Evolutionary conservation across 2,888 invertebrate genomes (phyloP).

Genomic region (Craniophora ligustri): DNA sequence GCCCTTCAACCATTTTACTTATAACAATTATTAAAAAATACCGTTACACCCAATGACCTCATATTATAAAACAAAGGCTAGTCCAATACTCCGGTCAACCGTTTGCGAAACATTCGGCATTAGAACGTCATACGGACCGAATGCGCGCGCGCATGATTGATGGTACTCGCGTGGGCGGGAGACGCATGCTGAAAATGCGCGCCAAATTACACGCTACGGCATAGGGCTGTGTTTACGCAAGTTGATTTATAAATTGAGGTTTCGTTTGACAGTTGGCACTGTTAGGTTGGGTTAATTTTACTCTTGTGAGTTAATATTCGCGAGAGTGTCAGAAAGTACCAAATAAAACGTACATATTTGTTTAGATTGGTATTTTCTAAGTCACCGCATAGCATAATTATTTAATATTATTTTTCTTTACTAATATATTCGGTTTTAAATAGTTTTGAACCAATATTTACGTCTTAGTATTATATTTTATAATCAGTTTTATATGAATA

Average conservation of each 20-base stretch:
- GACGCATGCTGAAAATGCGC: slow-evolving; percentile 75
- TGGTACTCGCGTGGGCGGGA: slow-evolving; percentile 76
- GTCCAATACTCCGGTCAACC: slow-evolving; percentile 68
- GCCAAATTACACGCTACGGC: slow-evolving; percentile 74
- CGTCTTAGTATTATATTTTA: no score
- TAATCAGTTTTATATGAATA: neutral
- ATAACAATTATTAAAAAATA: slow-evolving; percentile 14
- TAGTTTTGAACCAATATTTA: no score
- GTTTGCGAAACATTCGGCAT: slow-evolving; percentile 76
- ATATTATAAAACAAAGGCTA: slow-evolving; percentile 57
- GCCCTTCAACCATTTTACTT: slow-evolving; percentile 2
- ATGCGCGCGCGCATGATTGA: slow-evolving; percentile 77
- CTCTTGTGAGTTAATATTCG: no score
- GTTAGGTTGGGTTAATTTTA: no score
- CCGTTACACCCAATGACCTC: slow-evolving; percentile 52
- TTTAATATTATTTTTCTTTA: no score
- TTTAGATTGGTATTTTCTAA: neutral
- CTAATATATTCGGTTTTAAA: no score
- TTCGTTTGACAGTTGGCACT: neutral
- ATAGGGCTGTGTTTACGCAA: slow-evolving; percentile 57
- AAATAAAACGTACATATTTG: no score
- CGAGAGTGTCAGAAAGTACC: no score
- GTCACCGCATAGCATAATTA: no score
- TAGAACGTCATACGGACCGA: slow-evolving; percentile 81
- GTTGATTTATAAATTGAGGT: slow-evolving; percentile 37